Evolutionary conservation across 2,888 invertebrate species (phyloP).

Genomic region (Diplazon laetatorius): DNA sequence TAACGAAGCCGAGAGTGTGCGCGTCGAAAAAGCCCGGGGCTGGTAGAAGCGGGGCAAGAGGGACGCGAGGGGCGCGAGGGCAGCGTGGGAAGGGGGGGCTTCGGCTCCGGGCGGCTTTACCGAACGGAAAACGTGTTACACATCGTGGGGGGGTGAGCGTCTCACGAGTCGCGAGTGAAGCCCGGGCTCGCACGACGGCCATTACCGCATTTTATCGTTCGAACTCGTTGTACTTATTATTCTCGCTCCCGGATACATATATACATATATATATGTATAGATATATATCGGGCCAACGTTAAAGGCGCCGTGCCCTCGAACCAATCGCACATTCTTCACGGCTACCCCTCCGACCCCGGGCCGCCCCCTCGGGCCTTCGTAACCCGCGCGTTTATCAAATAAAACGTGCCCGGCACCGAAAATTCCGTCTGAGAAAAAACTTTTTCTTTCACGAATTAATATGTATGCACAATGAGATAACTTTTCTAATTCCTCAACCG

Average conservation of each 20-base stretch:
- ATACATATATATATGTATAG: too few relatives aligned
- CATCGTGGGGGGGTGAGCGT: slow-evolving; percentile 39
- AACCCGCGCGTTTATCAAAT: slow-evolving; percentile 35
- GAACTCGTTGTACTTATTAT: slow-evolving; percentile 63
- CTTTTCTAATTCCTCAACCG: neutral
- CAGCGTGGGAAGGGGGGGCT: too few relatives aligned
- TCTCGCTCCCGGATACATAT: slow-evolving; percentile 34
- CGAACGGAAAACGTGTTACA: slow-evolving; percentile 59
- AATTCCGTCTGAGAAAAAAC: slow-evolving; percentile 13
- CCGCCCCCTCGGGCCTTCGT: slow-evolving; percentile 24
- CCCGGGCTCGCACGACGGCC: slow-evolving; percentile 56
- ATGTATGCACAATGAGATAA: slow-evolving; percentile 3
- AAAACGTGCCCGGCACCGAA: neutral
- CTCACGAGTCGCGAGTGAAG: slow-evolving; percentile 41
- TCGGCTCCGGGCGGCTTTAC: slow-evolving; percentile 46
- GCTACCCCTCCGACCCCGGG: too few relatives aligned
- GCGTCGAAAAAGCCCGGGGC: slow-evolving; percentile 39
- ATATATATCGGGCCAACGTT: slow-evolving; percentile 43
- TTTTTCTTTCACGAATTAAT: slow-evolving; percentile 31
- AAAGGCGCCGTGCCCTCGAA: slow-evolving; percentile 16
- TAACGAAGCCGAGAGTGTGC: slow-evolving; percentile 63
- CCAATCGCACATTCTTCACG: slow-evolving; percentile 38
- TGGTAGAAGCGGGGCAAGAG: too few relatives aligned
- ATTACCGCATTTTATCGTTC: slow-evolving; percentile 65
- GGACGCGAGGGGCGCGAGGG: too few relatives aligned